Evolutionary conservation across 2,888 invertebrate species (phyloP).

Genomic region (Pycnomerus fuliginosus): DNA sequence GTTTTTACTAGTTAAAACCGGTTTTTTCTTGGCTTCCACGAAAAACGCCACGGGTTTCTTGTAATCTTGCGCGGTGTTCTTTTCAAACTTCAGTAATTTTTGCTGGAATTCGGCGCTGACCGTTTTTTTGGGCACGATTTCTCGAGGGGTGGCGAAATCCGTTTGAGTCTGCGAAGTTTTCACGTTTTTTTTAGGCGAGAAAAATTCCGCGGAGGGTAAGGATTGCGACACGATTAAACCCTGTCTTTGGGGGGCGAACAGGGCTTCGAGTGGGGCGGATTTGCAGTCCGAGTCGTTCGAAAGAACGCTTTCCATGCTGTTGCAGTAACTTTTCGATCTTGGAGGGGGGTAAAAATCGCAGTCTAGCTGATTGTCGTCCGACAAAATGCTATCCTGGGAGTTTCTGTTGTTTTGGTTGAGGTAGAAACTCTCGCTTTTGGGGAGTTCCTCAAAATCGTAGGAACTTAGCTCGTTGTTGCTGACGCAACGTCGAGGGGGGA

Average conservation of each 20-base stretch:
- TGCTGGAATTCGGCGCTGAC: conserved; percentile 49
- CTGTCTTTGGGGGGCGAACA: conserved; percentile 60
- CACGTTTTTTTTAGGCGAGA: conserved; percentile 43
- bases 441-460: conserved; percentile 46
- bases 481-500: conserved; percentile 66
- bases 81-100: conserved; percentile 50
- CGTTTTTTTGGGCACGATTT: conserved; percentile 41
- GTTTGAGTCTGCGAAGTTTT: conserved; percentile 51
- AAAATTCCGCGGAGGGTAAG: conserved; percentile 31
- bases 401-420: conserved; percentile 67
- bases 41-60: conserved; percentile 47
- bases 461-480: conserved; percentile 77
- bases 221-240: conserved; percentile 36
- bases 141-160: conserved; percentile 45
- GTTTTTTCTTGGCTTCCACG: conserved; percentile 35
- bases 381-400: conserved; percentile 74
- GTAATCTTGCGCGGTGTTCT: too few relatives aligned
- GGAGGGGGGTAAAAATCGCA: conserved; percentile 46
- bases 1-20: conserved; percentile 13
- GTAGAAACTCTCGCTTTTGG: conserved; percentile 79
- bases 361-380: conserved; percentile 55
- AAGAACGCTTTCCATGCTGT: conserved; percentile 77
- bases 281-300: conserved; percentile 79
- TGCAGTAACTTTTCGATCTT: conserved; percentile 67
- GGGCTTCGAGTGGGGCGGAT: conserved; percentile 73